Evolutionary conservation across 2,113 vertebrate genomes (phyloP), one percentile per base, ranked within the genome.

Genomic region (Labeo catla): DNA sequence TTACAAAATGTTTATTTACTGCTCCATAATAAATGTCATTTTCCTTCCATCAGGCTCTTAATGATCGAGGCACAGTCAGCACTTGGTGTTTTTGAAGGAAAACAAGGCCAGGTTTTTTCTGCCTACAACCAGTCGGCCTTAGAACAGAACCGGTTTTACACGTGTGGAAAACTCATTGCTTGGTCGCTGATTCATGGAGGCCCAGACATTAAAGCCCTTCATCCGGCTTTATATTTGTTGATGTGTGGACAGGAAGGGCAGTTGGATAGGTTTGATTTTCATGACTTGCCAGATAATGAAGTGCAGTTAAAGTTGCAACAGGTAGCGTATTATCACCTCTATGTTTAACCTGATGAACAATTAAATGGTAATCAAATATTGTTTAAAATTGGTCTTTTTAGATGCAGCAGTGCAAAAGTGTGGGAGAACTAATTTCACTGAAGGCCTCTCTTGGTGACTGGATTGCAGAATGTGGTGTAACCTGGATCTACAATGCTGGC

Each of bases 171-270:
- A 66, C 65, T 66, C 65, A 66, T 66, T 66, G 65, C 10, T 34
- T 66, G 65, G 65, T 66, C 65, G 34, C n/a, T 66, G 12, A 34
- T 66, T 66, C 65, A 34, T 66, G 65, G 65, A 66, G 65, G 23
- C 23, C 28, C 23, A n/a, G n/a, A n/a, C n/a, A n/a, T n/a, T n/a
- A n/a, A n/a, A n/a, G n/a, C n/a, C n/a, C n/a, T n/a, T n/a, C n/a
- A n/a, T n/a, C n/a, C n/a, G n/a, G n/a, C n/a, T 66, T 66, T 66
- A 10, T 66, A 66, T 66, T 12, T 66, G 65, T 13, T 66, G 65
- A 66, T 66, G 65, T 66, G n/a, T 66, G 65, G 65, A 66, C 65
- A 34, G 65, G 65, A 66, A 66, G 65, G 28, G 65, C 65, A 66
- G 23, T 15, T 66, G 65, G 65, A 36, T 34, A 28, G 8, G 65